Evolutionary conservation across 2,888 invertebrate genomes (phyloP), one percentile per base, ranked within the genome.

Genomic region (Vesta saturnalis): DNA sequence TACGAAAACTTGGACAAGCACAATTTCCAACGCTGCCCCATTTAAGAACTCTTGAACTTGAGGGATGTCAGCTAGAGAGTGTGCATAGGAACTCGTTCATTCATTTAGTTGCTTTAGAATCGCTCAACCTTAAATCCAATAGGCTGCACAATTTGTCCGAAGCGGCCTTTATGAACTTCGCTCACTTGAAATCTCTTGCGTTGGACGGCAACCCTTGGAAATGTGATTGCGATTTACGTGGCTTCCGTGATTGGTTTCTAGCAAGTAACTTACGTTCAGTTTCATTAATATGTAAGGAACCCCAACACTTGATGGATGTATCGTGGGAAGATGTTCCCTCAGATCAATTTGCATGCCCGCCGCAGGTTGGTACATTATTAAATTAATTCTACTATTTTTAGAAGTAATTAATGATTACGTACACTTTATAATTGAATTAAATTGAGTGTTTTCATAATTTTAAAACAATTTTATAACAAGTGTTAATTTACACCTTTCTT

Each of bases 181-280:
- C 90, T 43, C 91, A 91, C 76, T 86, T 96, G 68, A 95, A 94
- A 84, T 93, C 94, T 1, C 86, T 96, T 30, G 89, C 91, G 10
- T 83, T 96, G 60, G 93, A 94, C 72, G 92, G 92, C 23, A 96
- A 96, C 83, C 94, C 93, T 3, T 96, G 96, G 96, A 89, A 89
- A 78, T 96, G 96, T 82, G 95, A 96, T 82, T 96, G 96, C 83
- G 89, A 92, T 72, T 84, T 96, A 67, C 89, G 94, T 60, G 92
- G 92, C 67, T 94, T 96, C 77, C 90, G 95, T 67, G 90, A 90
- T 75, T 95, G 95, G 94, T 91, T 94, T 80, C 87, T 94, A 60
- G 88, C 90, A 60, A 91, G 91, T 77, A 94, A 93, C 77, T 86
- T 96, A 60, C 79, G 82, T 66, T 92, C 93, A 10, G 89, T 91